Conservation (phyloP, 1,140 invertebrate genomes). For the Potamilus streckersoni region DNA sequence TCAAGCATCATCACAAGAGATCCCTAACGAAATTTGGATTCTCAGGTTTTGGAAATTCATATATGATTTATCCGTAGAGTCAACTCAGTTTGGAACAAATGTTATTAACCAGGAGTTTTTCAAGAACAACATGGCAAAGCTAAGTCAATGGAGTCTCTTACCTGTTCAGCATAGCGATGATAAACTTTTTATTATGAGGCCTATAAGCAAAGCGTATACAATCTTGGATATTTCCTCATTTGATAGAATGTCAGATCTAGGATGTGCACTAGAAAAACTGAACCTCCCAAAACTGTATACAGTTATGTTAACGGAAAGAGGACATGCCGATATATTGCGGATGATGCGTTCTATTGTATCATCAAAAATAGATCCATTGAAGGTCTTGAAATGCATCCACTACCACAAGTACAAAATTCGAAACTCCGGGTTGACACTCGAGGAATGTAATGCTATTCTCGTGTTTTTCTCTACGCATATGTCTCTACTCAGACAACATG, state of each 20-base stretch:
- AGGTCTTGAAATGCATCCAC: slow-evolving; percentile 3
- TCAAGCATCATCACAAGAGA: not conserved
- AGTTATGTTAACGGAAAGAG: not conserved
- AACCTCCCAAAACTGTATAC: not conserved
- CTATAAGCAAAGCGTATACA: not conserved
- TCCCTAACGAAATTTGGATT: too few relatives aligned
- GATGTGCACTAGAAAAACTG: not conserved
- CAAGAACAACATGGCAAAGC: not conserved
- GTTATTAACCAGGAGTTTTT: not conserved
- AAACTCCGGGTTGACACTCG: not conserved
- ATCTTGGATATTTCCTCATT: not conserved
- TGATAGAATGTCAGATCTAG: not conserved
- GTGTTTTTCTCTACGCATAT: slow-evolving; percentile 1
- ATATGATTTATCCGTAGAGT: too few relatives aligned
- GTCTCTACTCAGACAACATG: not conserved
- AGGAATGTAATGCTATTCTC: slow-evolving; percentile 1
- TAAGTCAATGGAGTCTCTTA: slow-evolving; percentile 10
- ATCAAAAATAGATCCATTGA: not conserved
- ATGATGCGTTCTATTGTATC: not conserved
- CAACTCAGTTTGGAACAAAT: not conserved
- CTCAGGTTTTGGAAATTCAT: too few relatives aligned
- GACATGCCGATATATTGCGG: not conserved
- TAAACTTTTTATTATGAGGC: not conserved
- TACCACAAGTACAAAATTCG: not conserved
- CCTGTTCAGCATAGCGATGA: not conserved